Evolutionary conservation across 2,113 vertebrate genomes (phyloP), one percentile per base, ranked within the genome.

Genomic region (Labrus mixtus): DNA sequence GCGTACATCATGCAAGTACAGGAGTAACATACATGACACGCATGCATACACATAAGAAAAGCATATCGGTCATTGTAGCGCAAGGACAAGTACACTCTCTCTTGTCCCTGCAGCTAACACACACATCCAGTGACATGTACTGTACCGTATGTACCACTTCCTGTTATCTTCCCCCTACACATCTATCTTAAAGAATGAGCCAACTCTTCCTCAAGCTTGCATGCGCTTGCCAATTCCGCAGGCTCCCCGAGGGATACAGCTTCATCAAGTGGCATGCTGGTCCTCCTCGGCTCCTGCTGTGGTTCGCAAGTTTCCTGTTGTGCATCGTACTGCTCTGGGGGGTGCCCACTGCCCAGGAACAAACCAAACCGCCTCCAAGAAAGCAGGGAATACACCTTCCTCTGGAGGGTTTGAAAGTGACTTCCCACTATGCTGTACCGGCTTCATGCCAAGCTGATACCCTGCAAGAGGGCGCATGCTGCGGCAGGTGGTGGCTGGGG

Each of bases 401-500:
- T 66, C 67, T 22, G 10, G 43, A 72, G 78, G 29, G 57, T 55
- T 56, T 69, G 68, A 82, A 68, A 80, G 79, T 9, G 51, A 65
- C 51, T 71, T 66, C 68, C 70, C 7, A 58, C 78, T 74, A 74
- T 73, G 77, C 61, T n/a, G 59, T 68, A 59, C 70, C 66, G 70
- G 57, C 81, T 68, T 66, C 68, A 56, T 33, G 76, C 68, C 64
- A 85, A 3, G 69, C 68, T 41, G 39, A 71, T 67, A 81, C 85
- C 80, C 73, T 17, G 57, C 56, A 83, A 41, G 10, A 76, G 36
- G 73, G 65, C 6, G 19, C 73, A 70, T 65, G 56, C 61, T 20
- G 22, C 9, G 36, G 74, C 83, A 88, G 87, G 79, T 87, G 84
- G 84, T 78, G 79, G 78, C 82, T 69, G 78, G 76, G 74, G 81